Evolutionary conservation across 2,888 invertebrate genomes (phyloP), one percentile per base, ranked within the genome.

Genomic region (Cylindroiulus punctatus): DNA sequence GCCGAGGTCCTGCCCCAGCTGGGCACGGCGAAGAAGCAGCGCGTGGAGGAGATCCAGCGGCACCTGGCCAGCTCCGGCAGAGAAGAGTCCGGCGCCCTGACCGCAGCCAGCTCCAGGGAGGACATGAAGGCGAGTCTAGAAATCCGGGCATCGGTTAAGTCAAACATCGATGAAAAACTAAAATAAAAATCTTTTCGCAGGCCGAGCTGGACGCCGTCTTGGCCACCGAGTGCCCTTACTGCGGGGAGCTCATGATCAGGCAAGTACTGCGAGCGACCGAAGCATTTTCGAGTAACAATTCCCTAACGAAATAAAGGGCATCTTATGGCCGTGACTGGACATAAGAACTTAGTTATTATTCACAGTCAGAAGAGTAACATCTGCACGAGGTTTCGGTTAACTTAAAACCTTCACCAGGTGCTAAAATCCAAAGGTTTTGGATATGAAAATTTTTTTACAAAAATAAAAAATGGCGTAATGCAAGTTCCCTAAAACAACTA

Each of bases 171-270:
- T 30, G 19, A 47, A n/a, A n/a, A 10, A 19, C 47, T 12, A 19
- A 47, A 12, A 0, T 8, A 81, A 81, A 12, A 36, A 1, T 22
- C 52, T 85, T 26, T 86, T 14, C 76, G 96, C 0, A 96, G 91
- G 93, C 94, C 81, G 96, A 97, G 89, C 94, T 98, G 52, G 98
- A 98, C 91, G 95, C 96, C 89, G 93, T 98, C 1, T 93, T 98
- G 0, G 98, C 98, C 0, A 94, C 94, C 0, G 98, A 98, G 91
- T 98, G 98, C 91, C 92, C 97, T 7, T 97, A 95, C 92, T 98
- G 98, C 90, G 98, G 98, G 3, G 96, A 97, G 88, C 93, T 94
- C 89, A 97, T 98, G 95, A 97, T 98, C 89, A 92, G 93, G 93
- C 36, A 36, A 36, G 36, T 36, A 7, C 36, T 36, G 36, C n/a